phyloP scores from a whole-genome alignment of 2,888 invertebrate species.

The Eucera pruinosa region DNA sequence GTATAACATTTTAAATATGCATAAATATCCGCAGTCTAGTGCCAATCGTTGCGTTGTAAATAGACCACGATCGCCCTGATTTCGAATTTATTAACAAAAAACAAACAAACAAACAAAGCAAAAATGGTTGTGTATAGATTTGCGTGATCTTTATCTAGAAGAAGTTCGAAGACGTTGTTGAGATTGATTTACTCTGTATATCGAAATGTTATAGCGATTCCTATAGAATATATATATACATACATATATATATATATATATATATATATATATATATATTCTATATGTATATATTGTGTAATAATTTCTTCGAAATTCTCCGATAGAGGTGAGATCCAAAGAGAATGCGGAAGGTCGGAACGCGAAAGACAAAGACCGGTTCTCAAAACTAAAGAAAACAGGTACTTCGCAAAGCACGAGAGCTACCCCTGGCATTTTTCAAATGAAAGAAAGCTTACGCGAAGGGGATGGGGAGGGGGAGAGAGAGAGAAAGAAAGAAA shows the following conservation, averaged over 20 bases:
- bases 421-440: slow-evolving; percentile 30
- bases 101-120: too few species aligned
- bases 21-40: too few species aligned
- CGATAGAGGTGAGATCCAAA: background rate
- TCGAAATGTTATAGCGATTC: slow-evolving; percentile 16
- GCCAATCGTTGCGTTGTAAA: slow-evolving; percentile 34
- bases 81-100: too few species aligned
- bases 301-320: slow-evolving; percentile 28
- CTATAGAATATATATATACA: slow-evolving; percentile 11
- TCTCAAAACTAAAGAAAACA: slow-evolving; percentile 26
- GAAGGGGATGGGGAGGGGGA: background rate
- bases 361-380: slow-evolving; percentile 16
- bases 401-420: slow-evolving; percentile 39
- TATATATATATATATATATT: too few species aligned
- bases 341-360: slow-evolving; percentile 29
- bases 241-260: too few species aligned
- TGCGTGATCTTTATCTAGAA: too few species aligned
- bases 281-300: too few species aligned
- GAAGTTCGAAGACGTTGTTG: slow-evolving; percentile 26
- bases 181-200: slow-evolving; percentile 34
- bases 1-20: too few species aligned
- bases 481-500: background rate
- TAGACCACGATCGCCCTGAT: background rate
- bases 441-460: background rate
- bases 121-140: too few species aligned